Conservation (phyloP, 2,113 vertebrate species). For the Delphinapterus leucas region DNA sequence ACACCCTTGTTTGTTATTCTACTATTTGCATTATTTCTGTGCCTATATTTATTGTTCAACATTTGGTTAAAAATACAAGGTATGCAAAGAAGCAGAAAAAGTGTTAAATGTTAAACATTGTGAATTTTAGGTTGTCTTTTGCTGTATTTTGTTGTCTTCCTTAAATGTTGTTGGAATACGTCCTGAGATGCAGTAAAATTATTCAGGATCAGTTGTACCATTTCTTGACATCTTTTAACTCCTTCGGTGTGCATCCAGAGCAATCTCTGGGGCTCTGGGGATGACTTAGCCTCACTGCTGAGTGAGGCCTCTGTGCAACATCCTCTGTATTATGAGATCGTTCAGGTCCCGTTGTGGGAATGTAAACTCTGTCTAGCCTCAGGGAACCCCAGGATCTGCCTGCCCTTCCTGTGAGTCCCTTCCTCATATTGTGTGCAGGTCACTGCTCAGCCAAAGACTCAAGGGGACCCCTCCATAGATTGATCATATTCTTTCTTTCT, state of each 20-base stretch:
- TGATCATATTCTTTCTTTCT: background rate
- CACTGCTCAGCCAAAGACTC: background rate
- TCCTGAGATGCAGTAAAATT: background rate
- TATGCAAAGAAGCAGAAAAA: too few species aligned
- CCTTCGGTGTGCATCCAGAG: accelerated
- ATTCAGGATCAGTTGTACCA: background rate
- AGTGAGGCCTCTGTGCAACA: background rate
- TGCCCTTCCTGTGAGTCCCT: background rate
- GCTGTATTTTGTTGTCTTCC: background rate
- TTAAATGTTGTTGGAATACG: background rate
- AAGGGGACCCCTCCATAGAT: background rate
- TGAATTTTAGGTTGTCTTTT: background rate
- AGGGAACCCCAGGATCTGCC: background rate
- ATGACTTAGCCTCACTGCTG: too few species aligned
- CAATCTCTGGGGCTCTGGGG: background rate
- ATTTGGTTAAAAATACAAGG: background rate
- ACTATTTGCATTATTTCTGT: background rate
- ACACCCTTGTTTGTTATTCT: too few species aligned
- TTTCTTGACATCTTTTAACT: background rate
- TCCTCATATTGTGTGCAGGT: background rate
- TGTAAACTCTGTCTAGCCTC: background rate
- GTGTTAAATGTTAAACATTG: background rate
- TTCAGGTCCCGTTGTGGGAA: accelerated
- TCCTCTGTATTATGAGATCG: background rate
- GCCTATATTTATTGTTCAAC: background rate